phyloP scores from a whole-genome alignment of 2,797 vertebrate species.

The Leuciscus waleckii region DNA sequence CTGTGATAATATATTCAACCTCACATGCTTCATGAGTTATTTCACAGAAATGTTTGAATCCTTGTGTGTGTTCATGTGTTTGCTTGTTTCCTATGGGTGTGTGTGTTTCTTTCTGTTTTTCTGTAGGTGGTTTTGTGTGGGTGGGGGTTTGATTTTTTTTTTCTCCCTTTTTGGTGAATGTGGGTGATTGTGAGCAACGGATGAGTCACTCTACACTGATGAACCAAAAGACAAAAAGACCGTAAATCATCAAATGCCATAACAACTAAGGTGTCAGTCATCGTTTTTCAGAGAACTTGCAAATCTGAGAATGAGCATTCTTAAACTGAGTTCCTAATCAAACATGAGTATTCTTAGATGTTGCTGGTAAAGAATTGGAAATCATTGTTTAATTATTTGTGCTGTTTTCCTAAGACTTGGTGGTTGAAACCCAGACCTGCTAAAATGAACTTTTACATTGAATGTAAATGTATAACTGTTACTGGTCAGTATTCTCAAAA shows the following conservation, averaged over 20 bases:
- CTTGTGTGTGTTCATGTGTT: neutral
- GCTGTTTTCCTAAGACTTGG: neutral
- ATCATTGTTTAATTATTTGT: neutral
- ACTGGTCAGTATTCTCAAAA: neutral
- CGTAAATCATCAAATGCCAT: slow-evolving; percentile 60
- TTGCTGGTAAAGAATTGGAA: neutral
- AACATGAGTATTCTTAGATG: neutral
- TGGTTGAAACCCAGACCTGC: neutral
- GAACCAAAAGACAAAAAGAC: slow-evolving; percentile 55
- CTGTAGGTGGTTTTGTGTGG: slow-evolving; percentile 21
- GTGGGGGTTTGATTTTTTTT: slow-evolving; percentile 5
- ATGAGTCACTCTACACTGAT: slow-evolving; percentile 79
- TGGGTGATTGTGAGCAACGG: slow-evolving; percentile 62
- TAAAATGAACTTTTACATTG: neutral
- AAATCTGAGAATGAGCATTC: neutral
- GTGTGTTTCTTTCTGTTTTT: slow-evolving; percentile 3
- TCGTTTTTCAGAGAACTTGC: slow-evolving; percentile 61
- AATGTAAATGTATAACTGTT: neutral
- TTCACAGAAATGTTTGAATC: neutral
- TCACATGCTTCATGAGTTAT: neutral
- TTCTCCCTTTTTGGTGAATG: slow-evolving; percentile 35
- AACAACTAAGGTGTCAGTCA: slow-evolving; percentile 74
- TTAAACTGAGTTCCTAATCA: neutral
- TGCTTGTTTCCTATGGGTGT: neutral
- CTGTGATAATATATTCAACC: neutral